Base-by-base conservation (phyloP, 2,113 vertebrate species). In the Cyprinus carpio region DNA sequence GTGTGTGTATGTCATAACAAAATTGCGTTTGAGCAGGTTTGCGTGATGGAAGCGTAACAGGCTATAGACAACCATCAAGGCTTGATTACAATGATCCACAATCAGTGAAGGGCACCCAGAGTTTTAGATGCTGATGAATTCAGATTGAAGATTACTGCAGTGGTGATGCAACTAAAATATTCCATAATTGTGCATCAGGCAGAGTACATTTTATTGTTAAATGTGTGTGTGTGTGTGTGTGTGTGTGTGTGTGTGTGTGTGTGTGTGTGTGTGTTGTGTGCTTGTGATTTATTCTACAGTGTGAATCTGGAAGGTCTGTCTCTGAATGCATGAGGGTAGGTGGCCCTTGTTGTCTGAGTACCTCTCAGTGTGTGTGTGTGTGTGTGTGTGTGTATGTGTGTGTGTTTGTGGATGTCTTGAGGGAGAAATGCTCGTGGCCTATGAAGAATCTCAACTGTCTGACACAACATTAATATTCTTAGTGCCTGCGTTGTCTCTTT, bases 381-480 rank as follows among this genome's bases (percentile, higher is more conserved):
- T 62, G 29, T 85, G 54, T 51, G 62, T 62, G 51, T 85, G 84
- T 81, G 76, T 56, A 18, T 51, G 51, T 46, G 54, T 51, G 72
- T 62, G 29, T n/a, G n/a, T n/a, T 85, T 71, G 25, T 51, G 81
- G 82, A 78, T 81, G 58, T 75, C 82, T 87, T 78, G 16, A 51
- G 76, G 90, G 51, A 90, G 83, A 87, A 91, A 90, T 90, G 86
- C 84, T 88, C 81, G 88, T 89, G 90, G 87, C 90, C 90, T 92
- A 90, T 83, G 91, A 91, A 92, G 86, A 90, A 86, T 86, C 89
- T 92, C 89, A 65, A 90, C 89, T 89, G 90, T 86, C 90, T 93
- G 89, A 92, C 89, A 91, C 87, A 80, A 87, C 89, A 94, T 94
- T 93, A 91, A 93, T 93, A 94, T 94, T 94, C 92, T 88, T 85